Evolutionary conservation across 2,113 vertebrate genomes (phyloP).

Genomic region (Clupea harengus): DNA sequence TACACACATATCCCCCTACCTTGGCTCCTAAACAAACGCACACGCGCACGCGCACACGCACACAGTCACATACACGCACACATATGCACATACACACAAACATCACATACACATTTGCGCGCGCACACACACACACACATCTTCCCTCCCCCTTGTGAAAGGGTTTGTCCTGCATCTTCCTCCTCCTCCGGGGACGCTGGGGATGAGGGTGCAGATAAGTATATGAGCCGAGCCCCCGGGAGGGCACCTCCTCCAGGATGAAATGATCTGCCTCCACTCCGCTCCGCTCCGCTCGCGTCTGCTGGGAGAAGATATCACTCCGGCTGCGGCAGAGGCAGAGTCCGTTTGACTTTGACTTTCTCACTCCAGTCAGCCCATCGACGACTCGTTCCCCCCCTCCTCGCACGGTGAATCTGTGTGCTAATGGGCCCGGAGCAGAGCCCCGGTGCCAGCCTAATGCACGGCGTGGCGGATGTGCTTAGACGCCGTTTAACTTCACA

Average conservation of each 20-base stretch:
- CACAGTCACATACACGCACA: not conserved
- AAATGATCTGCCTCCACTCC: conserved; percentile 26
- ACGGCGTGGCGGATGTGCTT: not conserved
- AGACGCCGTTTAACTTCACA: not conserved
- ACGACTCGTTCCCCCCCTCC: not conserved
- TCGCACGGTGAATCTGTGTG: not conserved
- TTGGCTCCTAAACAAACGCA: not conserved
- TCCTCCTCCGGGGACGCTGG: conserved; percentile 31
- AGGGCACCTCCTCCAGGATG: conserved; percentile 36
- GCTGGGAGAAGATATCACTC: conserved; percentile 46
- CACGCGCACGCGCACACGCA: not conserved
- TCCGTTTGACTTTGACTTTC: conserved; percentile 19
- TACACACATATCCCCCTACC: not conserved
- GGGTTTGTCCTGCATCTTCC: conserved; percentile 29
- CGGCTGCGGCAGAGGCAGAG: not conserved
- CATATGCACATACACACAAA: not conserved
- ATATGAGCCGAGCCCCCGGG: conserved; percentile 22
- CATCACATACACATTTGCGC: not conserved
- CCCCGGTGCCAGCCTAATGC: not conserved
- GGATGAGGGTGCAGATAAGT: conserved; percentile 36
- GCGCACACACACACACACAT: not conserved
- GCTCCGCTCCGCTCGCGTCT: conserved; percentile 24
- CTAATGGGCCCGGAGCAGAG: not conserved
- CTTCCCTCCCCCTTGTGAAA: not conserved
- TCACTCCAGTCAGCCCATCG: not conserved